These are phyloP conservation scores for Chaenogobius annularis DNA, from an alignment of 2,113 vertebrate species.

Conservation along the genomic window DNA sequence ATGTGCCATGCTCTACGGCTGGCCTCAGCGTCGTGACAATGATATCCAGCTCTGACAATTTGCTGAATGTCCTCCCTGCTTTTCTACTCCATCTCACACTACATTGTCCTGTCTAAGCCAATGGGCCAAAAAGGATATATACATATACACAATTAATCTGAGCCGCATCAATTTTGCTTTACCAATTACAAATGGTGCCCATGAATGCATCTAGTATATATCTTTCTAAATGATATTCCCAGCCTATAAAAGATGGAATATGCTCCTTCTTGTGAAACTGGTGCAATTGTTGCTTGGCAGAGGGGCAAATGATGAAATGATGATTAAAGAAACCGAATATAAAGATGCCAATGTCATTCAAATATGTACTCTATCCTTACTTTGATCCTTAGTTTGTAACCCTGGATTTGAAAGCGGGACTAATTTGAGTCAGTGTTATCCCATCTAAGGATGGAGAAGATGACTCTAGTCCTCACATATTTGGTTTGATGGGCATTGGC, in stretches of 20 bases:
- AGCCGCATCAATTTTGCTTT: too few relatives aligned
- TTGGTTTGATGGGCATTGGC: constrained; percentile 72
- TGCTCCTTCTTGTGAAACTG: too few relatives aligned
- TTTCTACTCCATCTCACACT: too few relatives aligned
- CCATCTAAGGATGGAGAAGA: constrained; percentile 43
- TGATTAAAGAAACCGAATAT: background rate
- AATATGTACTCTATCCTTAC: background rate
- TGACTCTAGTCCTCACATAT: constrained; percentile 59
- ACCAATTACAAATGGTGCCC: too few relatives aligned
- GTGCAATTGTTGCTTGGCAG: background rate
- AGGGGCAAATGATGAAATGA: background rate
- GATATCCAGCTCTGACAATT: too few relatives aligned
- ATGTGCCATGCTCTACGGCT: too few relatives aligned
- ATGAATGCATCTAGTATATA: too few relatives aligned
- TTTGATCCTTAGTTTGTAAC: background rate
- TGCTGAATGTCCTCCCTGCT: too few relatives aligned
- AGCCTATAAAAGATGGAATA: too few relatives aligned
- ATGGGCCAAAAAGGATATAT: background rate
- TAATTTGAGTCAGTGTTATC: constrained; percentile 63
- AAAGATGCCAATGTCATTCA: background rate
- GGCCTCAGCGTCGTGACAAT: too few relatives aligned
- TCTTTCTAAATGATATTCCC: too few relatives aligned
- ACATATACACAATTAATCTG: background rate
- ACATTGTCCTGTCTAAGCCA: too few relatives aligned
- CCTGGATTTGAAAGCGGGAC: constrained; percentile 27